Base-by-base conservation (phyloP, 2,888 invertebrate genomes). In the Griposia aprilina region DNA sequence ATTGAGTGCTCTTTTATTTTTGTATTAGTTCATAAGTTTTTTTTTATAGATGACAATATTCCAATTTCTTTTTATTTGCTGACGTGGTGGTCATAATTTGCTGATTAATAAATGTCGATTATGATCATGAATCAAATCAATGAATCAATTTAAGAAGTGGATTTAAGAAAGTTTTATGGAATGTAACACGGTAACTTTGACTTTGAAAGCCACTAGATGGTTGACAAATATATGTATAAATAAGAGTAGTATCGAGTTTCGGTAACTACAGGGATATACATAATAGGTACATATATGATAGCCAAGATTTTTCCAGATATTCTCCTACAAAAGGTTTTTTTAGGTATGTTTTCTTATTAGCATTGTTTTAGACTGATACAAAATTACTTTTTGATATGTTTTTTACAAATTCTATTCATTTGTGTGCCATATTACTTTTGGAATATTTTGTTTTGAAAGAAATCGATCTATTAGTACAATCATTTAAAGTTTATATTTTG, bases 381-480 rank as follows among this genome's bases (percentile, higher is more conserved):
- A 84, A 84, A 87, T 52, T 80, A 55, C 41, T 66, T 70, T 48
- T 73, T 55, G 52, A 66, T 67, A 60, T 26, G 20, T 70, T 76
- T 62, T 60, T 45, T 10, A 75, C 13, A 60, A 84, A 68, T 76
- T 73, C 2, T 75, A 70, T 84, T 87, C 5, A 20, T 70, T 63
- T 75, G 13, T 62, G 87, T 84, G 84, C 84, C 84, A 85, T 84
- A 87, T 62, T 70, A 67, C n/a, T 50, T 87, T 84, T 72, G 72
- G 26, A 82, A 48, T 41, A 66, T 62, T 69, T 66, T 59, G 36
- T 84, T 80, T 62, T 67, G 11, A 59, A 63, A 79, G 1, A 57
- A 73, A 57, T 60, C 62, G 11, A 55, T 74, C 15, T 75, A 87
- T 80, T 62, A 80, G 72, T 69, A 84, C 74, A 81, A 74, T 85